Evolutionary conservation across 2,888 invertebrate genomes (phyloP).

Genomic region (Ferdinandea cuprea): DNA sequence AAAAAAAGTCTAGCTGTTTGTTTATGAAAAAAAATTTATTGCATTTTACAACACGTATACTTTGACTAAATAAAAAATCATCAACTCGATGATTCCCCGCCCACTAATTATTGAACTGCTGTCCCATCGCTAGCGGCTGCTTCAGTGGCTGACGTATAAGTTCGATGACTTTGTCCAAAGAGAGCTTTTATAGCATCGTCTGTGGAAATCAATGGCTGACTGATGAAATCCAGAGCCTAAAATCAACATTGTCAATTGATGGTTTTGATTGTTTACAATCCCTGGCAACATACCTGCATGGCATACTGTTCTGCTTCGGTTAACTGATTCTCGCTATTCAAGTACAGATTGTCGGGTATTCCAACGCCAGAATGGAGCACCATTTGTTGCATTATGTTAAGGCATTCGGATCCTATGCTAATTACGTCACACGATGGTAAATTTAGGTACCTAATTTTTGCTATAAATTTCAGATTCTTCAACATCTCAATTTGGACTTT

Average conservation of each 20-base stretch:
- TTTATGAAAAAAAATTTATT: constrained; percentile 14
- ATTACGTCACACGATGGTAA: constrained; percentile 81
- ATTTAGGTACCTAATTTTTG: constrained; percentile 81
- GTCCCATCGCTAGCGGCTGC: background rate
- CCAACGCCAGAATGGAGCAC: constrained; percentile 82
- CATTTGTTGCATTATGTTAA: constrained; percentile 82
- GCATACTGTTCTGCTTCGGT: constrained; percentile 82
- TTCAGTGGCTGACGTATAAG: constrained; percentile 68
- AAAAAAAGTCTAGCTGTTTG: constrained; percentile 11
- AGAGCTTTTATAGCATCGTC: constrained; percentile 82
- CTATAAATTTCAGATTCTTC: constrained; percentile 82
- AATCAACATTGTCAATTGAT: background rate
- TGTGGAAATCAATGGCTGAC: constrained; percentile 81
- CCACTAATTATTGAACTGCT: constrained; percentile 4
- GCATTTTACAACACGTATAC: constrained; percentile 11
- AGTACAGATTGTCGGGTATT: constrained; percentile 81
- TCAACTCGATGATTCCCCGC: background rate
- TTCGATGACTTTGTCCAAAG: constrained; percentile 80
- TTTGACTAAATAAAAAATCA: constrained; percentile 28
- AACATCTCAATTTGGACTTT: constrained; percentile 82
- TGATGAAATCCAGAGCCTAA: constrained; percentile 80
- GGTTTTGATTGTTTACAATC: background rate
- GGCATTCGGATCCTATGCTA: constrained; percentile 81
- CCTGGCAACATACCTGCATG: constrained; percentile 78
- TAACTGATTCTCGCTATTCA: constrained; percentile 79